Conservation (phyloP, 2,888 invertebrate species). For the Acleris sparsana region DNA sequence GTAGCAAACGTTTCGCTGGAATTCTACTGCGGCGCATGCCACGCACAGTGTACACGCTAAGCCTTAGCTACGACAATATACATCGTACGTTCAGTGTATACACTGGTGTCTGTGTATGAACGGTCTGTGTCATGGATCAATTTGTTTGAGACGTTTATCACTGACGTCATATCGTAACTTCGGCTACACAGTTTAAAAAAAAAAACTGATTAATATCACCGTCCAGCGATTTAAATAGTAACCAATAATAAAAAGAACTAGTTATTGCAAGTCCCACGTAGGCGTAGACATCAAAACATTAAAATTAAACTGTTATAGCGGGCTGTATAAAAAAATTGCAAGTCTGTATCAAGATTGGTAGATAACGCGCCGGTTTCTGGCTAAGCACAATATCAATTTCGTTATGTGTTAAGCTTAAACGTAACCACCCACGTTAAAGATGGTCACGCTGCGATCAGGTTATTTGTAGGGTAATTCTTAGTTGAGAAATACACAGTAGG, state of each 20-base stretch:
- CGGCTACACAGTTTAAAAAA: too few species aligned
- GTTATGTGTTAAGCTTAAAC: constrained; percentile 12
- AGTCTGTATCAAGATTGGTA: constrained; percentile 18
- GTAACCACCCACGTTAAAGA: constrained; percentile 22
- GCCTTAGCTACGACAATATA: too few species aligned
- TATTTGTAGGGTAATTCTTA: constrained; percentile 3
- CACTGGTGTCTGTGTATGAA: too few species aligned
- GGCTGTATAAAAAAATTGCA: constrained; percentile 24
- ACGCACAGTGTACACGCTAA: too few species aligned
- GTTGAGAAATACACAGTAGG: constrained; percentile 12
- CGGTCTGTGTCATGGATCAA: too few species aligned
- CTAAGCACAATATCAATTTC: constrained; percentile 20
- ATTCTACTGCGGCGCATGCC: too few species aligned
- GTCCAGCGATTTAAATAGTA: not conserved
- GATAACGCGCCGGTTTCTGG: constrained; percentile 23
- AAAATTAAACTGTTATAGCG: constrained; percentile 9
- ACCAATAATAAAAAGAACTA: not conserved
- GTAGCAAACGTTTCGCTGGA: too few species aligned
- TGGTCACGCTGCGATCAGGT: constrained; percentile 7
- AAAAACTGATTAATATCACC: too few species aligned
- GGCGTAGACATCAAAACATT: constrained; percentile 26
- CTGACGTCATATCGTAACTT: too few species aligned
- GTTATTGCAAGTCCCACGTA: constrained; percentile 6
- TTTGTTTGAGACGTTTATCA: too few species aligned
- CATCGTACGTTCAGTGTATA: too few species aligned